A percentile compares a stretch with the other conserved stretches of the same genome.
Evolutionary conservation across 2,113 vertebrate species (phyloP).

Genomic region (Reinhardtius hippoglossoides): DNA sequence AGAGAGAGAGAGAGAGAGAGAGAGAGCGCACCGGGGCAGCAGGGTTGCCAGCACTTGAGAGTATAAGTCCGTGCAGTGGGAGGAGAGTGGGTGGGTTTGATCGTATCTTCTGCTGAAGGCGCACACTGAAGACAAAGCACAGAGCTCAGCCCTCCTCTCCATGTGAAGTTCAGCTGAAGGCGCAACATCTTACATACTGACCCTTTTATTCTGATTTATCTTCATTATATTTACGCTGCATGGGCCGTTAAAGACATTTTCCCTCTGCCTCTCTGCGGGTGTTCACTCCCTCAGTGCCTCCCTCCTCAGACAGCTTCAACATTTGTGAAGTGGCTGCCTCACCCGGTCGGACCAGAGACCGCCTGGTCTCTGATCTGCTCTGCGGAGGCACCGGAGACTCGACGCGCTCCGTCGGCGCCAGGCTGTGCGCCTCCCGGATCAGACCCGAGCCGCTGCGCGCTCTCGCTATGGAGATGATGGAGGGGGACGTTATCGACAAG

Average conservation of each 20-base stretch:
- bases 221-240: slow-evolving; percentile 13
- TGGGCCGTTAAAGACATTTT: slow-evolving; percentile 46
- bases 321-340: slow-evolving; percentile 74
- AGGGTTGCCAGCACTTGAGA: slow-evolving; percentile 59
- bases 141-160: slow-evolving; percentile 59
- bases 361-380: slow-evolving; percentile 75
- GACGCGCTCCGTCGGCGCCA: slow-evolving; percentile 70
- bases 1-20: neutral
- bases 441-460: slow-evolving; percentile 69
- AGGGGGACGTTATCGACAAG: slow-evolving; percentile 87
- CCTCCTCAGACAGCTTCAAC: slow-evolving; percentile 45
- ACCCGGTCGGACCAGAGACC: slow-evolving; percentile 70
- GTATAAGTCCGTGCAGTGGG: slow-evolving; percentile 64
- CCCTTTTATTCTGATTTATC: slow-evolving; percentile 5
- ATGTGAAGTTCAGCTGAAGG: slow-evolving; percentile 56
- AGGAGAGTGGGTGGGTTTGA: slow-evolving; percentile 75
- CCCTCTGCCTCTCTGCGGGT: slow-evolving; percentile 13
- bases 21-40: slow-evolving; percentile 31
- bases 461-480: slow-evolving; percentile 79
- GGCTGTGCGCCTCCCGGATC: slow-evolving; percentile 77
- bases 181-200: slow-evolving; percentile 36
- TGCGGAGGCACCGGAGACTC: slow-evolving; percentile 64
- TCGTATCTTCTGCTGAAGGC: slow-evolving; percentile 62
- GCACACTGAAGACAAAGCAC: slow-evolving; percentile 46
- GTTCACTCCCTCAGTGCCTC: slow-evolving; percentile 29